A percentile compares a stretch with the other conserved stretches of the same genome.
phyloP scores from a whole-genome alignment of 2,888 invertebrate genomes.

The Pelosia muscerda region DNA sequence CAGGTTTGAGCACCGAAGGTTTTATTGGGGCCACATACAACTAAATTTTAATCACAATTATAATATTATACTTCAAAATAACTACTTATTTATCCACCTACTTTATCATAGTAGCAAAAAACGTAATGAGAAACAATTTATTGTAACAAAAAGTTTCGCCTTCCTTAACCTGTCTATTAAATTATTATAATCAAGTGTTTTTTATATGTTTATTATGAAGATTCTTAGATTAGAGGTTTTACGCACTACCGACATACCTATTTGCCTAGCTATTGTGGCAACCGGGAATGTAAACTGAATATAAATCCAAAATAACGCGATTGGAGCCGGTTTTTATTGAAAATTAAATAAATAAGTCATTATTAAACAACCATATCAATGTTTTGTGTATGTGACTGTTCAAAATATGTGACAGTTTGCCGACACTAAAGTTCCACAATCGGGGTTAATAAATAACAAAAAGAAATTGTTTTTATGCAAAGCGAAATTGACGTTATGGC shows the following conservation, averaged over 20 bases:
- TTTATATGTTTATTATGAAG: conserved; percentile 6
- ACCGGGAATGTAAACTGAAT: background rate
- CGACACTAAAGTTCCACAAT: too few species aligned
- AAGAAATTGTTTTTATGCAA: background rate
- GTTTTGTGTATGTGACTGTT: too few species aligned
- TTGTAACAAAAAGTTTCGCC: conserved; percentile 5
- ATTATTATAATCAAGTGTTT: conserved; percentile 3
- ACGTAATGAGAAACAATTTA: background rate
- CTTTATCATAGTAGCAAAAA: background rate
- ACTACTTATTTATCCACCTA: conserved; percentile 7
- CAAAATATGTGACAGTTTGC: too few species aligned
- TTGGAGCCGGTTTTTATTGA: too few species aligned
- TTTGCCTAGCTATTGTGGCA: too few species aligned
- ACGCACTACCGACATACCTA: conserved; percentile 7
- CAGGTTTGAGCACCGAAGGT: background rate
- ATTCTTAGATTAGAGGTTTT: conserved; percentile 1
- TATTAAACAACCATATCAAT: too few species aligned
- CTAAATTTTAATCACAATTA: background rate
- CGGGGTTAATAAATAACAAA: too few species aligned
- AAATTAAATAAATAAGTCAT: too few species aligned
- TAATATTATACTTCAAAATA: conserved; percentile 1
- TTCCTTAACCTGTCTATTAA: conserved; percentile 3
- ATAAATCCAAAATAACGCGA: background rate
- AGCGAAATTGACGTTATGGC: too few species aligned
- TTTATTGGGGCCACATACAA: background rate